phyloP scores from a whole-genome alignment of 2,797 vertebrate genomes.

The Zalophus californianus region DNA sequence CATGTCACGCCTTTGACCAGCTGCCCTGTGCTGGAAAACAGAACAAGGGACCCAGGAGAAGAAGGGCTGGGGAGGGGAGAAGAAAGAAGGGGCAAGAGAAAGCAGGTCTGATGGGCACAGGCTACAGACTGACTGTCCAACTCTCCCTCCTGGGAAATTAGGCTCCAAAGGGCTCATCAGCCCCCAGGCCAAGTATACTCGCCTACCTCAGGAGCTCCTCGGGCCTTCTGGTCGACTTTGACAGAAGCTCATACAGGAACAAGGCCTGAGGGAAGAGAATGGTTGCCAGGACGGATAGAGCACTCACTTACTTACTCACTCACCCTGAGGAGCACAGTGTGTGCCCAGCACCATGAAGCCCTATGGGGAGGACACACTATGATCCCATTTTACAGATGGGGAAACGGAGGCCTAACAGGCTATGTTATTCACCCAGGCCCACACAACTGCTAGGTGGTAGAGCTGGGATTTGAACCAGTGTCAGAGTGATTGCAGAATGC shows the following conservation, averaged over 20 bases:
- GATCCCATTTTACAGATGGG: neutral
- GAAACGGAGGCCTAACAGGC: neutral
- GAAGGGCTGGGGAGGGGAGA: neutral
- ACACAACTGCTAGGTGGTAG: neutral
- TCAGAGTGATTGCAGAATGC: neutral
- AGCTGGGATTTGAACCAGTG: neutral
- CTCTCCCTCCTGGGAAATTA: neutral
- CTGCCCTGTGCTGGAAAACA: slow-evolving; percentile 86
- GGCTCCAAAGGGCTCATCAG: neutral
- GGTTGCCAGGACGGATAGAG: fast-evolving
- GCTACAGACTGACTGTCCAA: fast-evolving
- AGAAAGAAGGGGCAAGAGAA: neutral
- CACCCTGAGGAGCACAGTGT: fast-evolving
- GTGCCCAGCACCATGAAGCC: fast-evolving
- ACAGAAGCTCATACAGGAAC: slow-evolving; percentile 88
- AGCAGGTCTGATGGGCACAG: too few species aligned
- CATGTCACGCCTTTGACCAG: slow-evolving; percentile 89
- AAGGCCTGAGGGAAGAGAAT: slow-evolving; percentile 87
- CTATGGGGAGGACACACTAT: neutral
- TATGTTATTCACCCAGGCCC: neutral
- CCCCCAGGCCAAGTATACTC: neutral
- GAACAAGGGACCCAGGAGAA: neutral
- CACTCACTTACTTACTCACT: neutral
- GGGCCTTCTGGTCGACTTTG: slow-evolving; percentile 63
- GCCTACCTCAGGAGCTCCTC: slow-evolving; percentile 89